Base-by-base conservation (phyloP, 2,888 invertebrate species). In the Scaptomyza flava region DNA sequence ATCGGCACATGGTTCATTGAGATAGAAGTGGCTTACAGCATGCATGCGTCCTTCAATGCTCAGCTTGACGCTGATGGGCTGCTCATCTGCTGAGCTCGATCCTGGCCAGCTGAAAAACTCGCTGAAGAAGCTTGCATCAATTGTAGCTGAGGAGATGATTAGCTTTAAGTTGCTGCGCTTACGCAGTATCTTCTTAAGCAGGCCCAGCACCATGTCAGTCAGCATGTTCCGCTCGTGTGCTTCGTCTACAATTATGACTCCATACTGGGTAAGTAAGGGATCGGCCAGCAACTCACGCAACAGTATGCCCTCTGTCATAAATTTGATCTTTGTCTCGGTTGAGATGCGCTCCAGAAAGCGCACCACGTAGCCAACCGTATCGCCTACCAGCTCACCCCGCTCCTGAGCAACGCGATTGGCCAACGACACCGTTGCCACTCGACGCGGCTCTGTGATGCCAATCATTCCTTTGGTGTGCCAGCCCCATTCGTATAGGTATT, bases 271-370 rank as follows among this genome's bases (percentile, higher is more conserved):
- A 2, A 99, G 93, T 8, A 99, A 93, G 0, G 99, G 99, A 90
- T 99, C 99, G 0, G 95, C 94, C 94, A 99, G 97, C 94, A 99
- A 96, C 93, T 99, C 99, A 20, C 98, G 93, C 2, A 99, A 93
- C 30, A 99, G 91, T 64, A 99, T 96, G 0, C 99, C 99, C 93
- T 99, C 99, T 0, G 99, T 99, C 95, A 99, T 95, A 87, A 96
- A 99, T 92, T 96, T 96, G 54, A 97, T 96, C 54, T 94, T 94
- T 6, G 96, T 96, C 1, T 93, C 93, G 0, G 92, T 91, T 0
- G 93, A 93, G 33, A 94, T 93, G 62, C 93, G 93, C 36, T 96
- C 94, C 72, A 96, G 95, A 91, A 96, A 96, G 41, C 96, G 94
- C 54, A 99, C 98, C 0, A 96, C 94, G 91, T 98, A 98, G 0